A percentile compares a stretch with the other conserved stretches of the same genome.
Evolutionary conservation across 2,797 vertebrate genomes (phyloP).

Genomic region (Tapera naevia): DNA sequence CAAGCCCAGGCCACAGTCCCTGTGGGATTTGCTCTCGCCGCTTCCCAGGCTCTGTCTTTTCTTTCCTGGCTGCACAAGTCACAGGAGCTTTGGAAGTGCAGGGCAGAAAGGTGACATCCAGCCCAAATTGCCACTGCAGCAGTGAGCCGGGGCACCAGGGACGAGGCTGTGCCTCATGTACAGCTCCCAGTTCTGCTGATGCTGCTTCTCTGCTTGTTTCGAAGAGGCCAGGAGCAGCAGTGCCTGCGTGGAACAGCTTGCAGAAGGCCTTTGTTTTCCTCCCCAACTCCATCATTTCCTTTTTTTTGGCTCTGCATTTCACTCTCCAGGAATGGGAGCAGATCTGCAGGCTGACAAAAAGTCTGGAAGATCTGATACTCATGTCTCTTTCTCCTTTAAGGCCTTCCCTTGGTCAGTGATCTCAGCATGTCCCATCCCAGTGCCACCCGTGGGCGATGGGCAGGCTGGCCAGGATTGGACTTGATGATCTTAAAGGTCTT

Average conservation of each 20-base stretch:
- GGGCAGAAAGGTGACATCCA: not conserved
- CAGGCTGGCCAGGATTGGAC: accelerated
- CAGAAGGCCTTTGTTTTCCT: not conserved
- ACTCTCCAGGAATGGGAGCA: accelerated
- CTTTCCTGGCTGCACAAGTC: not conserved
- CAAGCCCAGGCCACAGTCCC: not conserved
- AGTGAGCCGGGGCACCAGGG: not conserved
- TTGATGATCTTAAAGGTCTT: too few relatives aligned
- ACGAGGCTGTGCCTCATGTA: accelerated
- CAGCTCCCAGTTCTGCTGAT: not conserved
- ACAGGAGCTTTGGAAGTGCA: not conserved
- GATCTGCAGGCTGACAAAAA: not conserved
- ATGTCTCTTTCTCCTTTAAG: not conserved
- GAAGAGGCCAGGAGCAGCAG: not conserved
- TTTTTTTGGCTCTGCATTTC: not conserved
- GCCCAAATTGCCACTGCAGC: accelerated
- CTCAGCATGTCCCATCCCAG: accelerated
- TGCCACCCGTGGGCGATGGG: not conserved
- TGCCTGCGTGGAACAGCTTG: not conserved
- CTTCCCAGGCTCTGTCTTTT: not conserved
- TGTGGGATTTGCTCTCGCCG: not conserved
- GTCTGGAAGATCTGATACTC: not conserved
- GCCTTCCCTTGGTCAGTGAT: not conserved
- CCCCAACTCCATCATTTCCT: not conserved
- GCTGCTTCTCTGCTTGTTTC: not conserved